These are phyloP conservation scores for Toxotes chatareus DNA, from an alignment of 2,113 vertebrate species.

Conservation along the genomic window DNA sequence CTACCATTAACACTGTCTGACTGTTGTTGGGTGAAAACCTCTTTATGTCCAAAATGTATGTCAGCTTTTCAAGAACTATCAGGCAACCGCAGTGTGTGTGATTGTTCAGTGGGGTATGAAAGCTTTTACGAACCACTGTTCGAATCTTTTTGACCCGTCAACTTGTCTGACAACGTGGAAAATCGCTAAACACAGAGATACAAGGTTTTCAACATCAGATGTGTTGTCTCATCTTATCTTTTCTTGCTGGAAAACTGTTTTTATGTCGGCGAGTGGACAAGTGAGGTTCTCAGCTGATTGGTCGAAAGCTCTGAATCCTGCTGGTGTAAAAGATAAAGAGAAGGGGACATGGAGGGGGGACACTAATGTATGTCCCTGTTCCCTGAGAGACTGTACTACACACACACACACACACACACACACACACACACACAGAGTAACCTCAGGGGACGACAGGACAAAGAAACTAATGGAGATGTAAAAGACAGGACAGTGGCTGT, in stretches of 20 bases:
- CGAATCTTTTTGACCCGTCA: constrained; percentile 8
- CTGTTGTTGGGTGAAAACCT: constrained; percentile 21
- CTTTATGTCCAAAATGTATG: constrained; percentile 46
- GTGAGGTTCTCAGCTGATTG: constrained; percentile 1
- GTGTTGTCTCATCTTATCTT: constrained; percentile 8
- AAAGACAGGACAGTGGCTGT: constrained; percentile 73
- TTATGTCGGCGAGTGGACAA: constrained; percentile 1
- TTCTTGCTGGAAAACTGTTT: constrained; percentile 4
- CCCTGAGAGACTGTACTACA: constrained; percentile 35
- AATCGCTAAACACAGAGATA: background rate
- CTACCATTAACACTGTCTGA: background rate
- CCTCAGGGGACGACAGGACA: constrained; percentile 58
- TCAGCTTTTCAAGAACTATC: constrained; percentile 35
- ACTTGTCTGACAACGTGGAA: background rate
- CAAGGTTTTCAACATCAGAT: constrained; percentile 15
- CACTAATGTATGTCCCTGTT: constrained; percentile 62
- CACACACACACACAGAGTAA: constrained; percentile 35
- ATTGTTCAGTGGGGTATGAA: constrained; percentile 33
- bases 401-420: constrained; percentile 34
- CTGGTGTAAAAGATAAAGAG: constrained; percentile 54
- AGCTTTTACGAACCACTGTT: constrained; percentile 21
- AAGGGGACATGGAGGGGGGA: constrained; percentile 10
- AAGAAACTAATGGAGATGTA: constrained; percentile 76
- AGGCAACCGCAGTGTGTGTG: background rate
- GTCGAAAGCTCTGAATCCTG: constrained; percentile 31